Conservation (phyloP, 2,797 vertebrate species). For the Gambelia wislizenii region DNA sequence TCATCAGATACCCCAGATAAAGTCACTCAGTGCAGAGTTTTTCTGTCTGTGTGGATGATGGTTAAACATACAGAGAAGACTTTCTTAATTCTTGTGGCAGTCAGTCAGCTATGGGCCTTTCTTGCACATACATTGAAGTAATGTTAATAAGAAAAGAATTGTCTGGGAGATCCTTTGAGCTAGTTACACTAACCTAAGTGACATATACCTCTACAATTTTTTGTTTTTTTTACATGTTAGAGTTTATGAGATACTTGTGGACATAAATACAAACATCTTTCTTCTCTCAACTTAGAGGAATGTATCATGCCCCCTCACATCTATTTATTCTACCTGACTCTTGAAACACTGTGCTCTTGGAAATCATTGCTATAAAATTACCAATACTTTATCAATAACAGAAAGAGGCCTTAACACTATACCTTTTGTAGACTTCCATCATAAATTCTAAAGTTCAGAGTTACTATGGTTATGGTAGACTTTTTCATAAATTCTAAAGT, state of each 20-base stretch:
- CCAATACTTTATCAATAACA: not conserved
- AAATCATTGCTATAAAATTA: no score
- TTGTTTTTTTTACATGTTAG: not conserved
- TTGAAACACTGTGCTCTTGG: not conserved
- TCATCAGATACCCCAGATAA: no score
- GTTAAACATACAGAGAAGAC: not conserved
- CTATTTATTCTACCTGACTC: no score
- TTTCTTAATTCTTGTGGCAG: not conserved
- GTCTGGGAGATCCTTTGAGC: not conserved
- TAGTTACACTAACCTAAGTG: not conserved
- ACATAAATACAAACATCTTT: not conserved
- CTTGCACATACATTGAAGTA: not conserved
- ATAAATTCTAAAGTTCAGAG: not conserved
- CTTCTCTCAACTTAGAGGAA: not conserved
- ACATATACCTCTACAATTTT: not conserved
- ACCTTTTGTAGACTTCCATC: not conserved
- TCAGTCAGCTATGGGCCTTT: not conserved
- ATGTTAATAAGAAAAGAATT: not conserved
- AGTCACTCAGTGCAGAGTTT: no score
- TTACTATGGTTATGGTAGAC: not conserved
- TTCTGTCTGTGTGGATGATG: no score
- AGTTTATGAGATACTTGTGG: not conserved
- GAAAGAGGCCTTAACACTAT: not conserved
- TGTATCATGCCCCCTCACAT: not conserved
- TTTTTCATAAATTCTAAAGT: not conserved